Evolutionary conservation across 2,888 invertebrate genomes (phyloP), one percentile per base, ranked within the genome.

Genomic region (Zeuzera pyrina): DNA sequence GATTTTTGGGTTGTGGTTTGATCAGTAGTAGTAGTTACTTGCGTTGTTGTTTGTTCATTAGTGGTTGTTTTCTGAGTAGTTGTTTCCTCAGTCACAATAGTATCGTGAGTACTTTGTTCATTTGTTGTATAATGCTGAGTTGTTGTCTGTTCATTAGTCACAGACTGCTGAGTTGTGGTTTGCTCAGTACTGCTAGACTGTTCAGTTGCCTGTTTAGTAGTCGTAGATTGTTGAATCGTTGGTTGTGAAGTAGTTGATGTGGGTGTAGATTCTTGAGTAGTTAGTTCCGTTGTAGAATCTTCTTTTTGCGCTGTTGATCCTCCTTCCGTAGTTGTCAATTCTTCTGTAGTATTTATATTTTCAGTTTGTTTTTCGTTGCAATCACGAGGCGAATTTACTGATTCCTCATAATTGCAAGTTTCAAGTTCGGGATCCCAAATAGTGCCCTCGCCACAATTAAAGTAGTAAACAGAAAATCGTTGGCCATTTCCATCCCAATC

Each of bases 371-470:
- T 41, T 13, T 65, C 57, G 44, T 63, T 72, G 41, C 84, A 84
- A 40, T 73, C 60, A 15, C 84, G 64, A 30, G 70, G 73, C n/a
- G 89, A 88, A 51, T 88, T 87, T 10, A 89, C 87, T 4, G 88
- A 87, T 36, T 87, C 85, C 42, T 87, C 86, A 49, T 89, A 78
- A 60, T 91, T 91, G 57, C 91, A 91, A 2, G 88, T 87, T 41
- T 85, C 85, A 30, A 89, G 57, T 29, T 85, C 81, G 14, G 88
- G 87, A 66, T 91, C 91, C 84, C 89, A 91, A 42, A 91, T 89
- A 1, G 91, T 91, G 15, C 90, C 90, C 38, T 86, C 85, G 8
- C 87, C 85, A 51, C 91, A 91, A 26, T 86, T 85, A 55, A 90
- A 91, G 51, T 88, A 81, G 55, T 85, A 90, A 4, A 88, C 79